A percentile compares a stretch with the other conserved stretches of the same genome.
Evolutionary conservation across 2,888 invertebrate genomes (phyloP).

Genomic region (Graphium colonna): DNA sequence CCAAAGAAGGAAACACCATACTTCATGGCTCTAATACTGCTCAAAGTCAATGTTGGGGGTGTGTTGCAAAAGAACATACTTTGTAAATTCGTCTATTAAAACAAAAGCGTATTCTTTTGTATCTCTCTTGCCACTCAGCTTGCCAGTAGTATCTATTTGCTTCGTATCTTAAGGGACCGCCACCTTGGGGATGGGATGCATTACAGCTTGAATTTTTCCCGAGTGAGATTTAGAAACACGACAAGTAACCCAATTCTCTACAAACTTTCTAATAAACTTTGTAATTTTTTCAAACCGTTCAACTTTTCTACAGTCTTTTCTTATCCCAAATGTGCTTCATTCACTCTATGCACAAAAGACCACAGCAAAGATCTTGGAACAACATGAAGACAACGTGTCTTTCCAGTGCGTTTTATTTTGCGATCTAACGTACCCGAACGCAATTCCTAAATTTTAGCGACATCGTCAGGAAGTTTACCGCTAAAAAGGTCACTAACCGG

Average conservation of each 20-base stretch:
- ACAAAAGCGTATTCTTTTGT: conserved; percentile 33
- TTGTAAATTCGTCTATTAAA: conserved; percentile 34
- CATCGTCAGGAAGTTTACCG: conserved; percentile 5
- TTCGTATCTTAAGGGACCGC: conserved; percentile 34
- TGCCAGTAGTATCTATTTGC: conserved; percentile 34
- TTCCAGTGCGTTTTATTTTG: conserved; percentile 31
- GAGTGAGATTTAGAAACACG: conserved; percentile 31
- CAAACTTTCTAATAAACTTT: conserved; percentile 28
- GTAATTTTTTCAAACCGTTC: conserved; percentile 37
- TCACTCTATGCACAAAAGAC: conserved; percentile 33
- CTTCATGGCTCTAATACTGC: no score
- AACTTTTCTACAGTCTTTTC: conserved; percentile 34
- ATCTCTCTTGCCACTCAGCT: conserved; percentile 36
- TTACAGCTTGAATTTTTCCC: conserved; percentile 25
- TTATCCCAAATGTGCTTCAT: conserved; percentile 32
- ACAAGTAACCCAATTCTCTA: conserved; percentile 30
- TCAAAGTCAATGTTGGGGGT: no score
- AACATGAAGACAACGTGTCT: conserved; percentile 30
- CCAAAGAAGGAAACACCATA: no score
- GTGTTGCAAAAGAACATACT: conserved; percentile 30
- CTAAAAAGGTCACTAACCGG: conserved; percentile 24
- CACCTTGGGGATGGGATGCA: conserved; percentile 32
- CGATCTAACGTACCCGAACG: conserved; percentile 30
- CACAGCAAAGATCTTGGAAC: conserved; percentile 31
- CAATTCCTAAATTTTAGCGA: conserved; percentile 31